A percentile compares a stretch with the other conserved stretches of the same genome.
Evolutionary conservation across 2,797 vertebrate genomes (phyloP).

Genomic region (Vireo griseus): DNA sequence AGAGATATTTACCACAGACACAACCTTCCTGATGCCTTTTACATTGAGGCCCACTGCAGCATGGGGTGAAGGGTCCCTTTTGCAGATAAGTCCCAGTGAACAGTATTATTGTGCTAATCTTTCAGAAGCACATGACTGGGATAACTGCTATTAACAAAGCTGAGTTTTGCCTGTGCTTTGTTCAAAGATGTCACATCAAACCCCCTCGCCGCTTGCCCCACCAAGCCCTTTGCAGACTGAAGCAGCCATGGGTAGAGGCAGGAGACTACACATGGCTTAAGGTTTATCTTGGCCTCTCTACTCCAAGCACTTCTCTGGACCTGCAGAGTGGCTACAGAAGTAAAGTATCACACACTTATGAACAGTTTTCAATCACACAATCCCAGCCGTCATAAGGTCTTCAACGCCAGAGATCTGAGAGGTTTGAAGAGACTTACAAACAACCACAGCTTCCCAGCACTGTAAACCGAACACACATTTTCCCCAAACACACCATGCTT

Average conservation of each 20-base stretch:
- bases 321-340: neutral
- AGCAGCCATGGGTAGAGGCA: neutral
- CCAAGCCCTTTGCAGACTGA: neutral
- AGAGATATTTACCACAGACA: neutral
- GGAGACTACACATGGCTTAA: neutral
- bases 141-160: neutral
- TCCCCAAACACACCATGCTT: neutral
- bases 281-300: neutral
- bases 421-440: neutral
- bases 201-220: neutral
- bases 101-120: neutral
- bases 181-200: neutral
- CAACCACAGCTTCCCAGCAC: neutral
- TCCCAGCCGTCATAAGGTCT: neutral
- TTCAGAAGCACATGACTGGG: neutral
- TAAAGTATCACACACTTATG: accelerated
- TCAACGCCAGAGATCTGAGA: neutral
- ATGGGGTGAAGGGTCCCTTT: neutral
- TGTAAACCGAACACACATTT: neutral
- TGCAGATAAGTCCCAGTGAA: neutral
- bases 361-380: neutral
- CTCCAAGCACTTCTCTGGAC: neutral
- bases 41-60: accelerated
- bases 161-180: neutral
- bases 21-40: neutral